phyloP scores from a whole-genome alignment of 2,888 invertebrate species.

The Drosophila multiciliata region DNA sequence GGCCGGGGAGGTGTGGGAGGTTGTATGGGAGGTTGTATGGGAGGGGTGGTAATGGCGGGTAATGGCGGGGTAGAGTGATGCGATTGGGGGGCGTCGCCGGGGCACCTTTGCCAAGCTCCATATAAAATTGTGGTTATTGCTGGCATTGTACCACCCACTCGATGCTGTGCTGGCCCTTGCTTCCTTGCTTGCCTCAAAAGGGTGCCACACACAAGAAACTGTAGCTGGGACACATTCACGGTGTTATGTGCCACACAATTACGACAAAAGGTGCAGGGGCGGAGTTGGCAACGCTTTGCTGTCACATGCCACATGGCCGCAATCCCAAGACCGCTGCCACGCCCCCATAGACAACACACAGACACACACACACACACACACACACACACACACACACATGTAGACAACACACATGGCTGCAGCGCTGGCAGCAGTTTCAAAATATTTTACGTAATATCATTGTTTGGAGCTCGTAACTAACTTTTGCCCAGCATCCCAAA shows the following conservation, averaged over 20 bases:
- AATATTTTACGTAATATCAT: conserved; percentile 82
- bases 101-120: conserved; percentile 64
- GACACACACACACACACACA: conserved; percentile 10
- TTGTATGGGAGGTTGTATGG: background rate
- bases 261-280: conserved; percentile 77
- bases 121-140: conserved; percentile 76
- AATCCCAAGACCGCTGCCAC: conserved; percentile 67
- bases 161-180: conserved; percentile 32
- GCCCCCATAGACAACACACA: conserved; percentile 44
- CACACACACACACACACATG: background rate
- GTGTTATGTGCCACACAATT: conserved; percentile 81
- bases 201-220: conserved; percentile 51
- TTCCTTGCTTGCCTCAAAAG: conserved; percentile 37
- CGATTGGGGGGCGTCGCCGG: conserved; percentile 27
- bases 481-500: conserved; percentile 59
- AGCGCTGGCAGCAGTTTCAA: conserved; percentile 65
- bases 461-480: conserved; percentile 80
- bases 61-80: conserved; percentile 1
- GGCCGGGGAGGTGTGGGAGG: conserved; percentile 17
- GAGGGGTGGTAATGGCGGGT: too few species aligned
- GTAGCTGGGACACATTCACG: conserved; percentile 37
- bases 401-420: conserved; percentile 32
- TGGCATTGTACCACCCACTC: conserved; percentile 48
- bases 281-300: conserved; percentile 72
- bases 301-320: conserved; percentile 81